Base-by-base conservation (phyloP, 2,888 invertebrate genomes). In the Lasioglossum villosulum region DNA sequence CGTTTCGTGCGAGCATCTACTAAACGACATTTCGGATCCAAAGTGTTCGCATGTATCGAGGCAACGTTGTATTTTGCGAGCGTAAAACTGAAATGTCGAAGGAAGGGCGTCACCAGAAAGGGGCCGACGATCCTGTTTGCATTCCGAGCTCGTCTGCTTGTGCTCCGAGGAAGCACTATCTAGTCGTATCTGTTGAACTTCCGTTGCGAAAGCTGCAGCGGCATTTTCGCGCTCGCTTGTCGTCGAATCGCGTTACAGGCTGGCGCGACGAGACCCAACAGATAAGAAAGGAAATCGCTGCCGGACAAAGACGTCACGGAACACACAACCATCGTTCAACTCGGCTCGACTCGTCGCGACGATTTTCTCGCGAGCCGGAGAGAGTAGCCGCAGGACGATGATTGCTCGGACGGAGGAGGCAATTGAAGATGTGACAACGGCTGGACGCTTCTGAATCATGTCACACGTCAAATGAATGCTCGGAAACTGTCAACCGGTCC, bases 361-460 rank as follows among this genome's bases (percentile, higher is more conserved):
- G 88, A 86, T 86, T 10, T 23, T 88, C 88, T 87, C 90, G 92
- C 85, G 90, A 86, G 85, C 16, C 39, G 27, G 52, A 52, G 23
- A 52, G 52, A 52, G 23, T 52, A 23, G 68, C 72, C 87, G 87
- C 91, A 88, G 90, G 87, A 86, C 84, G 91, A 91, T 92, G 92
- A 92, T 93, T 92, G 92, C 79, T 91, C 89, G 90, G 91, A 90
- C 91, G 93, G 92, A 88, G 92, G 89, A 92, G 93, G 93, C 93
- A 94, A 94, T 94, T 94, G 94, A 94, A 94, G 94, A 94, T 93
- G 94, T 93, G 94, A 94, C 94, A 94, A 94, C 93, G 95, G 92
- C 92, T 94, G 93, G 94, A 94, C 93, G 94, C 94, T 92, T 92
- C 94, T 94, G 94, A 94, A 94, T 94, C 94, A 94, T 94, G 94